Evolutionary conservation across 1,140 invertebrate genomes (phyloP).

Genomic region (Pararge aegeria): DNA sequence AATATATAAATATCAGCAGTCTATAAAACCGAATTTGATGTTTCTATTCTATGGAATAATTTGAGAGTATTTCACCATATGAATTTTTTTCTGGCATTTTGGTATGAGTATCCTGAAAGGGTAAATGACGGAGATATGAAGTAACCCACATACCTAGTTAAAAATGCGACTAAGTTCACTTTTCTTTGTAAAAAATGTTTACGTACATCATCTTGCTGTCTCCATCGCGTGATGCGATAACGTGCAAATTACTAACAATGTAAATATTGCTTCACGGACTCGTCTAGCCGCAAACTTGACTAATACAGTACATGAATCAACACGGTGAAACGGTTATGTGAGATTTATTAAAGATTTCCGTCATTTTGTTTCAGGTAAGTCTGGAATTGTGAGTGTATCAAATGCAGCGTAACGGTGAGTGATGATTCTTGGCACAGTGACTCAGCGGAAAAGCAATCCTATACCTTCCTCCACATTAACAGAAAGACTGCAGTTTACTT

Average conservation of each 20-base stretch:
- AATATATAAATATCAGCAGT: too few species aligned
- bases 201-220: neutral
- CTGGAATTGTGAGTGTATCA: conserved; percentile 28
- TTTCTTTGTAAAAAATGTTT: neutral
- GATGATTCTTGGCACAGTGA: conserved; percentile 15
- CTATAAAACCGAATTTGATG: too few species aligned
- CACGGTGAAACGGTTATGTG: conserved; percentile 31
- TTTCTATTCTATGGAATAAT: too few species aligned
- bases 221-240: conserved; percentile 14
- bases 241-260: conserved; percentile 36
- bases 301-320: conserved; percentile 54
- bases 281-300: conserved; percentile 42
- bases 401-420: conserved; percentile 24
- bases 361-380: conserved; percentile 42
- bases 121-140: too few species aligned
- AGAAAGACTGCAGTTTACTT: conserved; percentile 4
- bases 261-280: conserved; percentile 33
- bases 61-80: too few species aligned
- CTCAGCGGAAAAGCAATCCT: neutral
- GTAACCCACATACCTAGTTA: neutral
- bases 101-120: too few species aligned
- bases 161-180: neutral
- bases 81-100: too few species aligned
- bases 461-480: neutral
- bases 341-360: conserved; percentile 49